phyloP scores from a whole-genome alignment of 2,113 vertebrate genomes.

The Ictidomys tridecemlineatus region DNA sequence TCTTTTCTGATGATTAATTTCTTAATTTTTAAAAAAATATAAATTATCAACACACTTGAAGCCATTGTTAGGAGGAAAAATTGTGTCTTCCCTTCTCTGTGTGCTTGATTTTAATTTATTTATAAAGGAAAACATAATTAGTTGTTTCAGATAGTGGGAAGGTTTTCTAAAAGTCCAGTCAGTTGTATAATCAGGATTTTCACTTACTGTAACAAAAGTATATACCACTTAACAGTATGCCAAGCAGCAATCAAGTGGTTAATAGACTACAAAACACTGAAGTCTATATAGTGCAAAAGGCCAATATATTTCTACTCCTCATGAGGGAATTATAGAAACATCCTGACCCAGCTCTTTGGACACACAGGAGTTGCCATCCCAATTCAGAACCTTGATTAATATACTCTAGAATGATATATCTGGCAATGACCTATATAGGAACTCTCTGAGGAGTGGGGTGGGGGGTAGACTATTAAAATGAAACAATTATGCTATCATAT shows the following conservation, averaged over 20 bases:
- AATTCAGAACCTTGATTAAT: conserved; percentile 77
- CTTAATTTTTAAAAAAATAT: neutral
- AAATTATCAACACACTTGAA: conserved; percentile 1
- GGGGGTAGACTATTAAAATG: conserved; percentile 74
- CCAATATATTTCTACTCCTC: conserved; percentile 59
- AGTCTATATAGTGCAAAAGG: conserved; percentile 48
- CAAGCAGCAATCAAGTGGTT: conserved; percentile 44
- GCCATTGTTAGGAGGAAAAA: neutral
- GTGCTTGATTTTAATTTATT: neutral
- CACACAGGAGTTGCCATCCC: conserved; percentile 67
- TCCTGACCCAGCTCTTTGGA: conserved; percentile 71
- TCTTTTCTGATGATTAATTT: neutral
- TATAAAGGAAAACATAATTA: conserved; percentile 24
- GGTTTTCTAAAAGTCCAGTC: conserved; percentile 11
- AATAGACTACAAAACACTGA: conserved; percentile 64
- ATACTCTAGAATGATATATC: conserved; percentile 69
- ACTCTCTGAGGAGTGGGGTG: conserved; percentile 58
- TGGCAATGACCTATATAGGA: conserved; percentile 75
- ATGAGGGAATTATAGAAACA: conserved; percentile 58
- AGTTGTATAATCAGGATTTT: neutral
- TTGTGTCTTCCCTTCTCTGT: neutral
- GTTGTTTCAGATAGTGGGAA: neutral
- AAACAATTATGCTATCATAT: conserved; percentile 62
- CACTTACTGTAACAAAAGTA: neutral
- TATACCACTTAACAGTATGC: neutral